phyloP scores from a whole-genome alignment of 2,888 invertebrate genomes.

The Drosophila testacea region DNA sequence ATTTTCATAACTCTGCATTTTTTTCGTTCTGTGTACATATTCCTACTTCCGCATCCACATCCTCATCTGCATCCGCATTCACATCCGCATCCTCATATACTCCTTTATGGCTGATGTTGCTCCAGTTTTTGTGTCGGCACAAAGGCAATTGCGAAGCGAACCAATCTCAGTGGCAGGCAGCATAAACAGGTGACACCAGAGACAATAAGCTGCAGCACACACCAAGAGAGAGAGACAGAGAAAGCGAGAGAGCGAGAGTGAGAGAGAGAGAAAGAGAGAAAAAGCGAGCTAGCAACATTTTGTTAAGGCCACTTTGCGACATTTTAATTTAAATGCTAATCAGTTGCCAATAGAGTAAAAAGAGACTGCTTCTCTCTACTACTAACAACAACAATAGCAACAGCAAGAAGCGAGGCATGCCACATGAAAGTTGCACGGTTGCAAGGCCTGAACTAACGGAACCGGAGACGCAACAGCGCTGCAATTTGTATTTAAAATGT shows the following conservation, averaged over 20 bases:
- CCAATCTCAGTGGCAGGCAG: constrained; percentile 63
- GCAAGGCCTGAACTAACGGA: constrained; percentile 39
- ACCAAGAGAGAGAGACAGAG: constrained; percentile 1
- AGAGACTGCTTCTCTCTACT: constrained; percentile 37
- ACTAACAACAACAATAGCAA: constrained; percentile 3
- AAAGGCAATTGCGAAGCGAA: constrained; percentile 58
- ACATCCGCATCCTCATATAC: constrained; percentile 20
- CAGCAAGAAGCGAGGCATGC: not conserved
- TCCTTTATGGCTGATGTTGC: constrained; percentile 22
- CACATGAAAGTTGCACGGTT: constrained; percentile 30
- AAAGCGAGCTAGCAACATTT: constrained; percentile 59
- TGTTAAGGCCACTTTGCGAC: constrained; percentile 80
- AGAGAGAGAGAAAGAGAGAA: not conserved
- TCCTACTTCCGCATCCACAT: constrained; percentile 32
- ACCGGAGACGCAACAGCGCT: constrained; percentile 55
- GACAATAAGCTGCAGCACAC: constrained; percentile 66
- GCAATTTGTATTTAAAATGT: constrained; percentile 78
- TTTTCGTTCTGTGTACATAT: not conserved
- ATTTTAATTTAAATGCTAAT: constrained; percentile 80
- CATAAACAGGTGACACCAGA: constrained; percentile 69
- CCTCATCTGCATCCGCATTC: constrained; percentile 17
- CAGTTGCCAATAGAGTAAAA: constrained; percentile 77
- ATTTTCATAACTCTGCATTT: too few relatives aligned
- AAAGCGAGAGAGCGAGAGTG: not conserved
- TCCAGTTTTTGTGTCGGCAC: constrained; percentile 40